phyloP scores from a whole-genome alignment of 1,140 invertebrate species.

The Kradibia gibbosae region DNA sequence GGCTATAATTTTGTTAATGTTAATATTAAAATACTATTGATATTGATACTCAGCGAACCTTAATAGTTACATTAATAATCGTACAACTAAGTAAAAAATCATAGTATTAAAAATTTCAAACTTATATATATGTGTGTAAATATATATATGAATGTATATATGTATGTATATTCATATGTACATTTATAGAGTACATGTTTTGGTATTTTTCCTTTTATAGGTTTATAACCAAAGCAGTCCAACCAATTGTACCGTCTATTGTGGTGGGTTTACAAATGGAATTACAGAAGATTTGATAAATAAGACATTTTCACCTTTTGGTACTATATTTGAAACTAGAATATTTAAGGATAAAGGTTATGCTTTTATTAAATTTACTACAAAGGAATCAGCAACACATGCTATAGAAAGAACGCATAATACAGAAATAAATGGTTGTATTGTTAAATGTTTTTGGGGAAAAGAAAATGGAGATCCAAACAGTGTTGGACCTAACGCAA shows the following conservation, averaged over 20 bases:
- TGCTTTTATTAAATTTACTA: slow-evolving; percentile 98
- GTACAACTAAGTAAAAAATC: background rate
- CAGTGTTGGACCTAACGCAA: slow-evolving; percentile 74
- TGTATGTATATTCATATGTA: slow-evolving; percentile 13
- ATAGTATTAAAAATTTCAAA: too few species aligned
- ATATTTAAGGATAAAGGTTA: slow-evolving; percentile 99
- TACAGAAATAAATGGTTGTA: slow-evolving; percentile 95
- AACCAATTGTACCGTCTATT: slow-evolving; percentile 99
- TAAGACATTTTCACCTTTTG: slow-evolving; percentile 94
- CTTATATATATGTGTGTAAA: too few species aligned
- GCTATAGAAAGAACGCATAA: slow-evolving; percentile 98
- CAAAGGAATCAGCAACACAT: slow-evolving; percentile 96
- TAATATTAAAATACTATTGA: slow-evolving; percentile 8
- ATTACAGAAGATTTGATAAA: slow-evolving; percentile 96
- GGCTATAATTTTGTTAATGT: background rate
- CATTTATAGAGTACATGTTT: background rate
- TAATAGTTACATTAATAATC: slow-evolving; percentile 1
- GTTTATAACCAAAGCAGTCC: slow-evolving; percentile 98
- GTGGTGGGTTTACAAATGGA: slow-evolving; percentile 94
- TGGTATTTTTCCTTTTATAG: slow-evolving; percentile 61
- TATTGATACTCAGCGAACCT: background rate
- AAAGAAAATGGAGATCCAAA: slow-evolving; percentile 90
- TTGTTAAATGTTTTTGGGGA: slow-evolving; percentile 99
- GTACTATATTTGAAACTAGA: slow-evolving; percentile 95
- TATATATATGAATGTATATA: slow-evolving; percentile 4